These are phyloP conservation scores for Spialia ferax DNA, from an alignment of 2,888 invertebrate genomes.

Conservation along the genomic window DNA sequence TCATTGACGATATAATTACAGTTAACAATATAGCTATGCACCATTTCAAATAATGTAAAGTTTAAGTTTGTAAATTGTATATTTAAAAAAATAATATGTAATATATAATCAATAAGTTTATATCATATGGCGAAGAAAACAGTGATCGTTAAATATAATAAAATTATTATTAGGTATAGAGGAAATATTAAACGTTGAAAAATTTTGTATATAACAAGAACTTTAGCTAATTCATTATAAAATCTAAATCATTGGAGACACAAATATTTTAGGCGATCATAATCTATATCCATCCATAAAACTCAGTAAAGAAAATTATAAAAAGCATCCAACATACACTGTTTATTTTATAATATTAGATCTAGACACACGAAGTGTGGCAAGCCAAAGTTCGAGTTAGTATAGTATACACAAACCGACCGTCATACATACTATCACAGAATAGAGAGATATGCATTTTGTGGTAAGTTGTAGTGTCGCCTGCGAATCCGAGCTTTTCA, in stretches of 20 bases:
- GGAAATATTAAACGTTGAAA: no score
- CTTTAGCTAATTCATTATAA: not conserved
- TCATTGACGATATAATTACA: no score
- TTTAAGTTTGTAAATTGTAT: not conserved
- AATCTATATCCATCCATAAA: no score
- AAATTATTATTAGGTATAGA: no score
- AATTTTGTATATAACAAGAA: not conserved
- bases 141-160: not conserved
- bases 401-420: not conserved
- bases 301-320: constrained; percentile 7
- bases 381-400: no score
- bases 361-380: no score
- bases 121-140: not conserved
- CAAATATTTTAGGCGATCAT: no score
- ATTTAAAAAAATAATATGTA: no score
- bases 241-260: not conserved
- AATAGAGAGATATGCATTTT: constrained; percentile 32
- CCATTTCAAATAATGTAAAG: not conserved
- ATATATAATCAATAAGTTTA: no score
- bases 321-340: no score
- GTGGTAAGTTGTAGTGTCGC: constrained; percentile 25
- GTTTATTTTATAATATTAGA: no score
- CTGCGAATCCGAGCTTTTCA: not conserved
- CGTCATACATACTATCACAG: constrained; percentile 30
- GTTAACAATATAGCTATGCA: not conserved